Percentiles rank a stretch among this genome's conserved stretches.
Evolutionary conservation across 2,113 vertebrate genomes (phyloP).

Genomic region (Oryzias woworae): DNA sequence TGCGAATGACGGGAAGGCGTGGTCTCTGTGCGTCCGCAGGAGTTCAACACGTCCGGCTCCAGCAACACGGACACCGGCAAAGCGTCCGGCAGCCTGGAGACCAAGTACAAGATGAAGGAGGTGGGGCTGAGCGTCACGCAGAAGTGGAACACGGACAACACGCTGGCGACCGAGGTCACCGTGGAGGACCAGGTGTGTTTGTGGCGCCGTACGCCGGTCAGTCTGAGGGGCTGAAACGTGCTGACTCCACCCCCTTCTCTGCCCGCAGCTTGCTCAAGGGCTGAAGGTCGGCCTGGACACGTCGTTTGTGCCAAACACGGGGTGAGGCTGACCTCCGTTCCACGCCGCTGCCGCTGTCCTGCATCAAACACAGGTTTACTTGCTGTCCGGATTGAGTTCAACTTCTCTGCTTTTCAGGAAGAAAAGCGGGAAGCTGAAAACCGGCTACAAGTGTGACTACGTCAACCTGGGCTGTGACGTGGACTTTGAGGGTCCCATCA

Average conservation of each 20-base stretch:
- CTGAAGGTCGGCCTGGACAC: slow-evolving; percentile 91
- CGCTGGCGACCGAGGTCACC: slow-evolving; percentile 85
- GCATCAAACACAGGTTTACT: too few relatives aligned
- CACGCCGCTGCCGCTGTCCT: too few relatives aligned
- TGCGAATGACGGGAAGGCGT: background rate
- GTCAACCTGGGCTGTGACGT: slow-evolving; percentile 88
- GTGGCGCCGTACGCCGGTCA: too few relatives aligned
- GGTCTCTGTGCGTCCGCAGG: slow-evolving; percentile 67
- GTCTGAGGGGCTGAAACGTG: background rate
- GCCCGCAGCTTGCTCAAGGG: slow-evolving; percentile 85
- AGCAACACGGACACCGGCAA: slow-evolving; percentile 94
- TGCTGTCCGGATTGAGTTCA: background rate
- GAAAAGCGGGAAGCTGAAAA: slow-evolving; percentile 96
- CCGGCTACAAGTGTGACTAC: slow-evolving; percentile 88
- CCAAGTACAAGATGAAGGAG: slow-evolving; percentile 91
- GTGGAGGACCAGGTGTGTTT: slow-evolving; percentile 89
- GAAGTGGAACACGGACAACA: slow-evolving; percentile 98
- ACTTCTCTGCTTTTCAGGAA: slow-evolving; percentile 77
- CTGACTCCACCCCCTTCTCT: slow-evolving; percentile 4
- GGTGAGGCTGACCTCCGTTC: slow-evolving; percentile 74
- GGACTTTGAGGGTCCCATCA: slow-evolving; percentile 91
- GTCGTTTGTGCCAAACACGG: slow-evolving; percentile 96
- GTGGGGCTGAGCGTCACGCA: slow-evolving; percentile 88
- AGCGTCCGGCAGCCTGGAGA: slow-evolving; percentile 89
- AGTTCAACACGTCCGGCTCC: slow-evolving; percentile 90